Evolutionary conservation across 2,797 vertebrate genomes (phyloP), one percentile per base, ranked within the genome.

Genomic region (Peromyscus melanophrys): DNA sequence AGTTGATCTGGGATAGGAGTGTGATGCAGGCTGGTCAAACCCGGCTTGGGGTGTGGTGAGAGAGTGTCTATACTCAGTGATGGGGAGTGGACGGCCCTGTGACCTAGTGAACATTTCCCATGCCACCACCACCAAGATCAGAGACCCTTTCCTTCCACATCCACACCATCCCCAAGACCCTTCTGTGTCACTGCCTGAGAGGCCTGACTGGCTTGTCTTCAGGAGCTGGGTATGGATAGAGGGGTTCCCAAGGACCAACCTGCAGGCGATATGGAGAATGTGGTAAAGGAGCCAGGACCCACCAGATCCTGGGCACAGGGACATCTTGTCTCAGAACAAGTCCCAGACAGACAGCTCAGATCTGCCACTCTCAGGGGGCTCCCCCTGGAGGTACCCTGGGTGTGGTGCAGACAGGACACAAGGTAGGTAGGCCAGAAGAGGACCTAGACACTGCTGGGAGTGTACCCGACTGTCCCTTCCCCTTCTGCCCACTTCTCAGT

Each of bases 281-380:
- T 46, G 19, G 6, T 94, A 40, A 81, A 71, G 63, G 46, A 37
- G 52, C 59, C 0, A 0, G 4, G 10, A 63, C 27, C 69, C 83
- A 27, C 2, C 21, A 77, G 71, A 46, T 23, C 57, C n/a, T 13
- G n/a, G 57, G 43, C 49, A 55, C 77, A 31, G 84, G 34, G 37
- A 46, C 59, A 27, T n/a, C 29, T 52, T 27, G 40, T 80, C 94
- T 96, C 94, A 94, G 87, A 55, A 77, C 85, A 67, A 67, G 89
- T 52, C 29, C 77, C 37, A 73, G 61, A 40, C 37, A 85, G 76
- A 73, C 92, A n/a, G 61, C 13, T 69, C 83, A 4, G 75, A 65
- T 34, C 43, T 61, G 78, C 19, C 91, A 71, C 55, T 71, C 94
- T 75, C 0, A 19, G 61, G 12, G 27, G 29, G 25, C 49, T 65